Base-by-base conservation (phyloP, 37 sponge, comb jelly and placozoan genomes). In the Halisarca cf. caerulea region DNA sequence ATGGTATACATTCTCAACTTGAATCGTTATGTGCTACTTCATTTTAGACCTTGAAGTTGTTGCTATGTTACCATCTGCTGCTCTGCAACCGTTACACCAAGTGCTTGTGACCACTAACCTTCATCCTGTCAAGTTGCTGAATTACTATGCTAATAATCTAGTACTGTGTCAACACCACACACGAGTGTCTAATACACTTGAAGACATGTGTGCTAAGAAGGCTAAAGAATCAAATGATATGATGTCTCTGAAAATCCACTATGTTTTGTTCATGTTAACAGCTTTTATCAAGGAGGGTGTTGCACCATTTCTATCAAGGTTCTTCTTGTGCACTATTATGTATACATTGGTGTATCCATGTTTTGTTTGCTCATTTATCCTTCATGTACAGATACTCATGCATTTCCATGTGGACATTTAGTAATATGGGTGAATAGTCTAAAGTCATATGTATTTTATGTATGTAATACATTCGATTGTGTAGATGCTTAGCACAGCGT, bases 201-300 rank as follows among this genome's bases (percentile, higher is more conserved):
- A 81, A 43, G 11, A 38, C 20, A 15, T 92, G 9, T 20, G 53
- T 0, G 42, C 58, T 4, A 64, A 79, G 28, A 41, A 74, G 36
- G 51, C 80, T 15, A 44, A 72, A n/a, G 79, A 92, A 30, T 74
- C 58, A 28, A 80, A 81, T 15, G 89, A 88, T 7, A 24, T 24
- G 1, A 37, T 80, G 27, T 39, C 93, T 11, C 61, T 92, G 37
- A 92, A 89, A 66, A 37, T 78, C 9, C 84, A 92, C 58, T 86
- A 82, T 53, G 39, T 92, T 35, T 51, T 62, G 24, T 92, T 43
- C 71, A 27, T 88, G 8, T 0, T 88, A 6, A 42, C 38, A 24
- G 47, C 21, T 0, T 78, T 47, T 55, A 79, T 44, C 51, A 47
- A 47, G 51, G 6, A 47, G 6, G 51, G 51, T 6, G 51, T 11